Conservation (phyloP, 2,113 vertebrate species). For the Papio anubis region DNA sequence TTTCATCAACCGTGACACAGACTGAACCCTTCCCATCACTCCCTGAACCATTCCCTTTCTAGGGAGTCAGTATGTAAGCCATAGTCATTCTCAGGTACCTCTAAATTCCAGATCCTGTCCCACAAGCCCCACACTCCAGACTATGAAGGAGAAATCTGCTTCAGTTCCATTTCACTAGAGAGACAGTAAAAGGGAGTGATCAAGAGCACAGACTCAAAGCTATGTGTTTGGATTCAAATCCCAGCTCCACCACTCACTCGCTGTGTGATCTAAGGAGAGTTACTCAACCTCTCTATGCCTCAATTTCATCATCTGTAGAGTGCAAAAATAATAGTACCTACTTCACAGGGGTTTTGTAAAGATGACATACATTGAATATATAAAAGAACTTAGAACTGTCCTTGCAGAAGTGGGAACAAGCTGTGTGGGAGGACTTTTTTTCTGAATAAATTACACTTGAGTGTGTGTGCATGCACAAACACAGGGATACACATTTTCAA, state of each 20-base stretch:
- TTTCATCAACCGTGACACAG: background rate
- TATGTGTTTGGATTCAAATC: background rate
- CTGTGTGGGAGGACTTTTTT: background rate
- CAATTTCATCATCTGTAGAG: background rate
- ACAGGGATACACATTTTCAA: background rate
- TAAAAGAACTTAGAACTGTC: background rate
- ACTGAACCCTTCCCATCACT: background rate
- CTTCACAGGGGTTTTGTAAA: background rate
- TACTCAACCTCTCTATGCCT: background rate
- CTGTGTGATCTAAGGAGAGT: background rate
- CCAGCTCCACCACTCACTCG: background rate
- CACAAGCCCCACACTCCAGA: background rate
- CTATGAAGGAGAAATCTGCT: background rate
- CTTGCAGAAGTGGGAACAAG: background rate
- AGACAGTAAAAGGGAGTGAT: background rate
- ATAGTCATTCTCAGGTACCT: background rate
- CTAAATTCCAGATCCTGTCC: background rate
- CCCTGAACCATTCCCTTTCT: background rate
- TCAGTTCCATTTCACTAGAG: background rate
- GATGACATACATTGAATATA: background rate
- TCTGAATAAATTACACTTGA: background rate
- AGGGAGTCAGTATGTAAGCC: background rate
- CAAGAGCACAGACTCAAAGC: background rate
- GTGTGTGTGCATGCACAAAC: background rate
- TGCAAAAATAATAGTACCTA: background rate